Evolutionary conservation across 2,113 vertebrate species (phyloP).

Genomic region (Verasper variegatus): DNA sequence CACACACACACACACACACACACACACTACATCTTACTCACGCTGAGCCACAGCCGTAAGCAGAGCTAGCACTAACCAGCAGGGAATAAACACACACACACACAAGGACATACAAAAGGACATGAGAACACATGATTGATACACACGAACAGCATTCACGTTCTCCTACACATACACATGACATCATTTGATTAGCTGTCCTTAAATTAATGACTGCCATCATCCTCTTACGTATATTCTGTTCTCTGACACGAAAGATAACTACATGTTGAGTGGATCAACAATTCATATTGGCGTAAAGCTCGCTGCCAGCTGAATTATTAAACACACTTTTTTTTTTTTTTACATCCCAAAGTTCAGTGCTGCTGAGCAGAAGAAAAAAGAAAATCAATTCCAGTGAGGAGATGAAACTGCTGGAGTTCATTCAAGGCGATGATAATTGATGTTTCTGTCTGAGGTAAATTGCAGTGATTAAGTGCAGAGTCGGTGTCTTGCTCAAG

Average conservation of each 20-base stretch:
- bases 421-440: conserved; percentile 48
- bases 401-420: conserved; percentile 39
- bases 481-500: conserved; percentile 48
- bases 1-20: no score
- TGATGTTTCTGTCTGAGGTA: conserved; percentile 36
- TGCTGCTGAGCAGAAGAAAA: conserved; percentile 9
- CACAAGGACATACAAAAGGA: conserved; percentile 10
- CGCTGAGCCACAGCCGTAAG: no score
- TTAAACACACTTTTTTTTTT: conserved; percentile 35
- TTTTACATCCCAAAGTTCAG: conserved; percentile 39
- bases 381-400: conserved; percentile 29
- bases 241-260: conserved; percentile 34
- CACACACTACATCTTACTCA: no score
- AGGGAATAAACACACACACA: background rate
- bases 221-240: conserved; percentile 63
- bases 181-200: no score
- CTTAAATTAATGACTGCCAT: conserved; percentile 37
- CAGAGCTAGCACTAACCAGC: no score
- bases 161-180: no score
- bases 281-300: conserved; percentile 38
- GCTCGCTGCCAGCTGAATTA: conserved; percentile 44
- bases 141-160: background rate
- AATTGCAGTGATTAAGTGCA: conserved; percentile 48
- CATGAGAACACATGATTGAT: background rate
- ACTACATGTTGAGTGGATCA: conserved; percentile 54